phyloP scores from a whole-genome alignment of 2,113 vertebrate genomes.

The Microtus montanus region DNA sequence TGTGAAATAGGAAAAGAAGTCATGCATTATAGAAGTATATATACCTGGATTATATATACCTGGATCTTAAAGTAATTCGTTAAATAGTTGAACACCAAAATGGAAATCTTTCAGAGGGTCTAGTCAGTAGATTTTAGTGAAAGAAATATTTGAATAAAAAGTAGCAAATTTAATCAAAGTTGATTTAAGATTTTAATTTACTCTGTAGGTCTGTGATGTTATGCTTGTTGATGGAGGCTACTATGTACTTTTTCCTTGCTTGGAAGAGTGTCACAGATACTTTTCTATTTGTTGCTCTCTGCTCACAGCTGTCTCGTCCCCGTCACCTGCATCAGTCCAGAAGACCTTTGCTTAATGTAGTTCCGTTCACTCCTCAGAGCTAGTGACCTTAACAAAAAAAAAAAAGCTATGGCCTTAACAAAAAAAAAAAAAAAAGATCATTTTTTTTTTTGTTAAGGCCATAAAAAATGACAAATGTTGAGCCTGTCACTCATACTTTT shows the following conservation, averaged over 20 bases:
- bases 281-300: neutral
- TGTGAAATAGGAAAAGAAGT: neutral
- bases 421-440: too few relatives aligned
- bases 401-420: too few relatives aligned
- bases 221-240: neutral
- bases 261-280: neutral
- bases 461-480: neutral
- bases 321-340: neutral
- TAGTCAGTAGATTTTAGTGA: neutral
- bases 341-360: neutral
- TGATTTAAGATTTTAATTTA: neutral
- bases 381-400: too few relatives aligned
- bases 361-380: neutral
- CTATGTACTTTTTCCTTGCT: neutral
- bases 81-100: neutral
- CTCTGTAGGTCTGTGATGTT: neutral
- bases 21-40: neutral
- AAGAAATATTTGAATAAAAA: conserved; percentile 33
- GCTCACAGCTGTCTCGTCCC: neutral
- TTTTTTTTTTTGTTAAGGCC: too few relatives aligned
- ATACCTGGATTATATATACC: neutral
- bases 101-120: neutral
- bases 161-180: conserved; percentile 1
- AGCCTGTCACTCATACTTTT: neutral
- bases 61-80: conserved; percentile 38